Conservation (phyloP, 2,888 invertebrate species). For the Diachrysia chrysitis region DNA sequence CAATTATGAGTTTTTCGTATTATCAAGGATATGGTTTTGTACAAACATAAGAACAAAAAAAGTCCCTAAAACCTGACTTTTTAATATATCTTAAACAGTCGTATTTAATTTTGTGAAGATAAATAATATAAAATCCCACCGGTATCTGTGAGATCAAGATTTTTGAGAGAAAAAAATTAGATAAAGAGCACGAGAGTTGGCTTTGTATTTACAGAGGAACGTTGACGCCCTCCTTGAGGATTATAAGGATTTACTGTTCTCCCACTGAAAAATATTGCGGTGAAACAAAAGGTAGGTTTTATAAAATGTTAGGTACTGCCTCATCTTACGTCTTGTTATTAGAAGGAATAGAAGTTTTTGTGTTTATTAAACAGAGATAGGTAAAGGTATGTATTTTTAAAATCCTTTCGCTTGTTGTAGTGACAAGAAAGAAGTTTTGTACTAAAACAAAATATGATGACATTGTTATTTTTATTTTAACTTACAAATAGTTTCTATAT, state of each 20-base stretch:
- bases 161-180: slow-evolving; percentile 55
- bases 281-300: slow-evolving; percentile 41
- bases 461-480: too few species aligned
- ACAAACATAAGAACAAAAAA: neutral
- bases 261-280: slow-evolving; percentile 57
- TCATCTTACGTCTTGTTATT: slow-evolving; percentile 5
- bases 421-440: too few species aligned
- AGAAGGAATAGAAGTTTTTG: neutral
- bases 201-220: slow-evolving; percentile 66
- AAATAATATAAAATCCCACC: slow-evolving; percentile 35
- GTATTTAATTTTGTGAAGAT: slow-evolving; percentile 55
- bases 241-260: slow-evolving; percentile 69
- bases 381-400: too few species aligned
- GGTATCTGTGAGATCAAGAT: slow-evolving; percentile 52
- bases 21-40: too few species aligned
- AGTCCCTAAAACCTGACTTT: neutral
- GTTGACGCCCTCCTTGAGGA: slow-evolving; percentile 67
- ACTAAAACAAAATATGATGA: too few species aligned
- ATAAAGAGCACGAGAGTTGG: slow-evolving; percentile 60
- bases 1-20: too few species aligned
- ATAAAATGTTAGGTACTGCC: slow-evolving; percentile 5
- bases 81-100: slow-evolving; percentile 13
- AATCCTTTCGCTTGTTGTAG: too few species aligned
- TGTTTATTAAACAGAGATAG: neutral
- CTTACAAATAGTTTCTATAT: too few species aligned